phyloP scores from a whole-genome alignment of 2,888 invertebrate genomes.

The Didymodactylos carnosus region DNA sequence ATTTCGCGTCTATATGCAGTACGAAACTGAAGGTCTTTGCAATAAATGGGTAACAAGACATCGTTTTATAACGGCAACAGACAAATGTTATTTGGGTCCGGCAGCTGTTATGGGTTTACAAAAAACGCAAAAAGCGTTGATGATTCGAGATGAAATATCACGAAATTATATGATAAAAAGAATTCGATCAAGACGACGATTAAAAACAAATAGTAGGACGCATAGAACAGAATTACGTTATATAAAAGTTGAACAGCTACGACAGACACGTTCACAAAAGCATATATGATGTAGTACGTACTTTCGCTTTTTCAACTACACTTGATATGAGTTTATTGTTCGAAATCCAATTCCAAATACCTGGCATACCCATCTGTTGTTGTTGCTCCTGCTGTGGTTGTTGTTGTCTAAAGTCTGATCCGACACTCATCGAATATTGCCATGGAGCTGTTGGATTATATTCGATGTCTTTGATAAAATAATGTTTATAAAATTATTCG shows the following conservation, averaged over 20 bases:
- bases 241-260: too few relatives aligned
- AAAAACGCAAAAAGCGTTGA: background rate
- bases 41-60: background rate
- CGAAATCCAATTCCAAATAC: constrained; percentile 24
- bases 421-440: background rate
- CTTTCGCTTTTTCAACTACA: constrained; percentile 32
- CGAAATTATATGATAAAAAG: too few relatives aligned
- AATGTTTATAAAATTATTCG: background rate
- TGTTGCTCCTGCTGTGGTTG: background rate
- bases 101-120: background rate
- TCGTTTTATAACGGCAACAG: background rate
- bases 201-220: too few relatives aligned
- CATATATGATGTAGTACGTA: too few relatives aligned
- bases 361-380: too few relatives aligned
- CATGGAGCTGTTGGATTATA: background rate
- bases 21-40: background rate
- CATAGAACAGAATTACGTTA: too few relatives aligned
- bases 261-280: too few relatives aligned
- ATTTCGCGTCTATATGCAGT: background rate
- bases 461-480: background rate
- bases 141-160: background rate
- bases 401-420: background rate
- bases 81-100: background rate
- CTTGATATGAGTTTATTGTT: constrained; percentile 24
- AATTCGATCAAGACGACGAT: too few relatives aligned